Percentiles rank a stretch among this genome's conserved stretches.
Conservation (phyloP, 2,113 vertebrate species). For the Orthonyx spaldingii region DNA sequence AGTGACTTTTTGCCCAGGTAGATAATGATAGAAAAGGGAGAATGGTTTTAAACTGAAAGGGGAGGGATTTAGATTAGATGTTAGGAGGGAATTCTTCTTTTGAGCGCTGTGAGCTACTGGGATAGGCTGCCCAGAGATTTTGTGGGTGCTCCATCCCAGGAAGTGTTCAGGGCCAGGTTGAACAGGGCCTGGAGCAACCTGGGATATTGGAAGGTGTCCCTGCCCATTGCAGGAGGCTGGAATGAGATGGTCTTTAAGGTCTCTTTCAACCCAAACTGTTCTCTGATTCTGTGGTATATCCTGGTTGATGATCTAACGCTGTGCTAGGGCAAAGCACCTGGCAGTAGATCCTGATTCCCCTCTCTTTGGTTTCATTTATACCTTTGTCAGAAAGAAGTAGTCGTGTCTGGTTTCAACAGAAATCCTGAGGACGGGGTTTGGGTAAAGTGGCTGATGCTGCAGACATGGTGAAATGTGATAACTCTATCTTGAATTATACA, state of each 20-base stretch:
- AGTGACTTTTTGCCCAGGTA: background rate
- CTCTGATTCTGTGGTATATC: background rate
- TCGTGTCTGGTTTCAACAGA: background rate
- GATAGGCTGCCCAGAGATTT: background rate
- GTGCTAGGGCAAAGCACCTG: background rate
- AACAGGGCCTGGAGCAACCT: background rate
- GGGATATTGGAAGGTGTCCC: background rate
- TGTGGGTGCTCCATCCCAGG: background rate
- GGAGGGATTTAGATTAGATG: background rate
- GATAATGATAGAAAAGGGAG: background rate
- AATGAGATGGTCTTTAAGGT: background rate
- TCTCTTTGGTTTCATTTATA: background rate
- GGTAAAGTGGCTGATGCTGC: background rate
- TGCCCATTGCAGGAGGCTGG: background rate
- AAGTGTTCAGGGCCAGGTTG: background rate
- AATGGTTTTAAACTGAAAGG: background rate
- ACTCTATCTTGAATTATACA: conserved; percentile 42
- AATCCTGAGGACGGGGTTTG: background rate
- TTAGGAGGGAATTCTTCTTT: background rate
- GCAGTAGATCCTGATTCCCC: background rate
- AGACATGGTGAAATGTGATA: conserved; percentile 22
- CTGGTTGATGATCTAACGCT: fast-evolving
- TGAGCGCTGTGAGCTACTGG: background rate
- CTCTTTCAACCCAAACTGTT: background rate
- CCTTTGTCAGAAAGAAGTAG: background rate